phyloP scores from a whole-genome alignment of 2,888 invertebrate species.

The Eristalis arbustorum region DNA sequence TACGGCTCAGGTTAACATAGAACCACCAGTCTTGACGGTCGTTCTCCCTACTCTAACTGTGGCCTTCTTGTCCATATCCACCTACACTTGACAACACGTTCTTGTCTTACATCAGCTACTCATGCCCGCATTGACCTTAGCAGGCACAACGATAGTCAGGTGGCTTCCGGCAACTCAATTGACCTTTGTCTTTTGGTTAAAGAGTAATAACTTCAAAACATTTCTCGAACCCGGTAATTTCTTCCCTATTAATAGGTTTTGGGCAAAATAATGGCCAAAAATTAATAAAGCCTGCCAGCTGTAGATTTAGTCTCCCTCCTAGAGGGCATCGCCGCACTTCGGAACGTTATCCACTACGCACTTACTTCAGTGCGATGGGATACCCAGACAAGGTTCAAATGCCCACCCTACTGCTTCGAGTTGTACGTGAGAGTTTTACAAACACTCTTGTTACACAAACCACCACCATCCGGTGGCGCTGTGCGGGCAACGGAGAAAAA shows the following conservation, averaged over 20 bases:
- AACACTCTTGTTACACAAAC: background rate
- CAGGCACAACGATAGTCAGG: no score
- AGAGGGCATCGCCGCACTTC: background rate
- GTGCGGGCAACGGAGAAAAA: slow-evolving; percentile 2
- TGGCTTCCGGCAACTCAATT: no score
- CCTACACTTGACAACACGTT: no score
- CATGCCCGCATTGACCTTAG: no score
- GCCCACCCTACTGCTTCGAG: background rate
- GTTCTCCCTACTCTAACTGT: no score
- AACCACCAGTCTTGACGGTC: no score
- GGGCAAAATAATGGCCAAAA: background rate
- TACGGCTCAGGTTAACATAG: no score
- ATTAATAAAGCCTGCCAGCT: background rate
- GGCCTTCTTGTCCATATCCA: no score
- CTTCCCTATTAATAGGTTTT: background rate
- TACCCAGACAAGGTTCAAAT: background rate
- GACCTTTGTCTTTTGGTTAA: background rate
- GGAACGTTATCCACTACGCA: background rate
- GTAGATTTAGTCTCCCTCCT: background rate
- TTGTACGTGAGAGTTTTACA: background rate
- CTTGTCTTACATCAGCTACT: no score
- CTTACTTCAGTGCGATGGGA: background rate
- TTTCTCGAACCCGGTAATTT: background rate
- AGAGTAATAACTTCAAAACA: background rate
- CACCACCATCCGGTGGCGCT: background rate